phyloP scores from a whole-genome alignment of 2,797 vertebrate species.

The Neoniphon sammara region DNA sequence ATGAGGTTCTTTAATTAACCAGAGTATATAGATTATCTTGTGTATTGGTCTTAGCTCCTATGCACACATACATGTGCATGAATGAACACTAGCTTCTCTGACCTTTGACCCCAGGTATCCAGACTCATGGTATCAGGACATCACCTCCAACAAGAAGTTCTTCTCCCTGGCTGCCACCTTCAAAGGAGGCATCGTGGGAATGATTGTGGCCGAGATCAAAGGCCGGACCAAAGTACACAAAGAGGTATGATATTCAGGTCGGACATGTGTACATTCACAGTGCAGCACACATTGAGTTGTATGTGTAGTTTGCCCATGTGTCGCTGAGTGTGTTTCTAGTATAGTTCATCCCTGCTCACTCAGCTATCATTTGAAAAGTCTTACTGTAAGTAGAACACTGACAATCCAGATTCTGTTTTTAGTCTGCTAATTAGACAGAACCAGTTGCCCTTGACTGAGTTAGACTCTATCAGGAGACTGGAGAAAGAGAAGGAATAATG shows the following conservation, averaged over 20 bases:
- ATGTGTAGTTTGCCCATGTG: not conserved
- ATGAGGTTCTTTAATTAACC: not conserved
- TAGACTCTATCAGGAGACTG: not conserved
- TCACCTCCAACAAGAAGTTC: constrained; percentile 99
- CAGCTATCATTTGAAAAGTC: constrained; percentile 21
- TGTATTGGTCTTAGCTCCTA: not conserved
- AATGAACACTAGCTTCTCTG: not conserved
- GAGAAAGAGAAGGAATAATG: not conserved
- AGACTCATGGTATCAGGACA: constrained; percentile 99
- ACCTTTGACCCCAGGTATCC: constrained; percentile 87
- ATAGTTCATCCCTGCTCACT: not conserved
- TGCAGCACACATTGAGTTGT: not conserved
- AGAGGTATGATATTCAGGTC: constrained; percentile 84
- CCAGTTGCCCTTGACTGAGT: constrained; percentile 36
- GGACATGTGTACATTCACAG: not conserved
- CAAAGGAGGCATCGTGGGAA: constrained; percentile 95
- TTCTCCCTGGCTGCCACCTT: constrained; percentile 98
- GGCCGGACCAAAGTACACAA: constrained; percentile 98
- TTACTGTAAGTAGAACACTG: constrained; percentile 47
- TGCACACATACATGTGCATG: not conserved
- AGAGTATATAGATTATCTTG: not conserved
- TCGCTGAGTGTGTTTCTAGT: not conserved
- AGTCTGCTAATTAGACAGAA: constrained; percentile 62
- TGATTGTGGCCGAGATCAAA: constrained; percentile 99
- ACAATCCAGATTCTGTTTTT: constrained; percentile 60